Evolutionary conservation across 2,888 invertebrate species (phyloP).

Genomic region (Subacronicta megacephala): DNA sequence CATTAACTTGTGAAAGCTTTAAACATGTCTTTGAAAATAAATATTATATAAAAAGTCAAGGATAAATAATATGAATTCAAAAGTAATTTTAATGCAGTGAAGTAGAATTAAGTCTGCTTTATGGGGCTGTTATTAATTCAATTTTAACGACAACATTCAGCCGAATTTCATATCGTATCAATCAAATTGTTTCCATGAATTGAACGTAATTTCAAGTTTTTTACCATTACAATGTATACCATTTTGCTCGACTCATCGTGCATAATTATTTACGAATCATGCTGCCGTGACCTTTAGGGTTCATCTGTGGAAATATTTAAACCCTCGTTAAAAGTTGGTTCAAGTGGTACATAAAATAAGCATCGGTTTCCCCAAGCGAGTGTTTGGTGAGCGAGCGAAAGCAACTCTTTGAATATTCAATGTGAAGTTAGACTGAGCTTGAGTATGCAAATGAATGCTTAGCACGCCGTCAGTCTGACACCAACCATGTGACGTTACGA

Average conservation of each 20-base stretch:
- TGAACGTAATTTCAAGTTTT: conserved; percentile 15
- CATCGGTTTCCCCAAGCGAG: conserved; percentile 37
- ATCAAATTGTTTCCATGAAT: conserved; percentile 16
- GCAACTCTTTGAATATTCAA: conserved; percentile 55
- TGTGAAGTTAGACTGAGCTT: conserved; percentile 35
- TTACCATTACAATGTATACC: conserved; percentile 18
- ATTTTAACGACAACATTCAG: no score
- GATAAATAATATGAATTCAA: no score
- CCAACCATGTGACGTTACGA: conserved; percentile 19
- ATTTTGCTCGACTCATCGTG: conserved; percentile 37
- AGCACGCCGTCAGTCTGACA: conserved; percentile 9
- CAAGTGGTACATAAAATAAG: conserved; percentile 47
- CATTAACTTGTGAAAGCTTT: no score
- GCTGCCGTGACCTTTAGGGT: conserved; percentile 38
- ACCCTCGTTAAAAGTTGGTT: conserved; percentile 31
- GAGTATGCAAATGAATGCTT: conserved; percentile 53
- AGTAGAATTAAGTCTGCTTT: no score
- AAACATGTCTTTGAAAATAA: no score
- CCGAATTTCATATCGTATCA: not conserved
- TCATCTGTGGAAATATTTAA: conserved; percentile 43
- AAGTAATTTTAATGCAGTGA: no score
- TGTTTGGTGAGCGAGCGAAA: conserved; percentile 19
- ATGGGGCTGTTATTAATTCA: no score
- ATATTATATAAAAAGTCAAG: no score
- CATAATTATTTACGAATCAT: conserved; percentile 40